These are phyloP conservation scores for Parnassius mnemosyne DNA, from an alignment of 2,888 invertebrate species.

Conservation along the genomic window DNA sequence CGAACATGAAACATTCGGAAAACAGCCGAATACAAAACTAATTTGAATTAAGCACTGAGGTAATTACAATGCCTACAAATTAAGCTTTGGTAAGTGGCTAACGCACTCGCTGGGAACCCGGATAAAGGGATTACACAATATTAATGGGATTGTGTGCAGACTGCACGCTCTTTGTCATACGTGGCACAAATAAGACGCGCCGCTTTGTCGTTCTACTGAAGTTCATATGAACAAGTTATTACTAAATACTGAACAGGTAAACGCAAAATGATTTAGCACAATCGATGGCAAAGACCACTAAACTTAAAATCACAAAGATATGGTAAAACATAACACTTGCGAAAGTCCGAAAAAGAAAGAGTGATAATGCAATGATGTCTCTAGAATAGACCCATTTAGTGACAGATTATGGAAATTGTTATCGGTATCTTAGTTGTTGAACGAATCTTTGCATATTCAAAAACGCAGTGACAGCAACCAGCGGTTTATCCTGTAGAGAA, in stretches of 20 bases:
- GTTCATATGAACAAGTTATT: not conserved
- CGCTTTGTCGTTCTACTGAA: not conserved
- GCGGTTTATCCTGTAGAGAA: too few relatives aligned
- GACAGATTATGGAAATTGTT: too few relatives aligned
- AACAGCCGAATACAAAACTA: slow-evolving; percentile 21
- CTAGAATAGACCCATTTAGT: too few relatives aligned
- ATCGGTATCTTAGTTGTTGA: too few relatives aligned
- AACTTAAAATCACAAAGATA: too few relatives aligned
- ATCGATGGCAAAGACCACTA: too few relatives aligned
- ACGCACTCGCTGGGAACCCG: slow-evolving; percentile 41
- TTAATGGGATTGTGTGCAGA: slow-evolving; percentile 56
- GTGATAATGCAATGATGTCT: too few relatives aligned
- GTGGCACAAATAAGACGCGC: slow-evolving; percentile 16
- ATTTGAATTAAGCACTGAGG: slow-evolving; percentile 36
- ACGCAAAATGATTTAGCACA: too few relatives aligned
- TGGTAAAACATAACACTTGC: too few relatives aligned
- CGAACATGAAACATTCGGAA: slow-evolving; percentile 15
- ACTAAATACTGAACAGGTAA: not conserved
- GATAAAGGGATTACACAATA: slow-evolving; percentile 64
- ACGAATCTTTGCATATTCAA: too few relatives aligned
- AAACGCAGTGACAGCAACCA: too few relatives aligned
- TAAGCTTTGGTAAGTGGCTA: slow-evolving; percentile 43
- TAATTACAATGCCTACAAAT: slow-evolving; percentile 45
- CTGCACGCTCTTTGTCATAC: slow-evolving; percentile 33
- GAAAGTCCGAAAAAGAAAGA: too few relatives aligned